Evolutionary conservation across 2,113 vertebrate genomes (phyloP).

Genomic region (Fulica atra): DNA sequence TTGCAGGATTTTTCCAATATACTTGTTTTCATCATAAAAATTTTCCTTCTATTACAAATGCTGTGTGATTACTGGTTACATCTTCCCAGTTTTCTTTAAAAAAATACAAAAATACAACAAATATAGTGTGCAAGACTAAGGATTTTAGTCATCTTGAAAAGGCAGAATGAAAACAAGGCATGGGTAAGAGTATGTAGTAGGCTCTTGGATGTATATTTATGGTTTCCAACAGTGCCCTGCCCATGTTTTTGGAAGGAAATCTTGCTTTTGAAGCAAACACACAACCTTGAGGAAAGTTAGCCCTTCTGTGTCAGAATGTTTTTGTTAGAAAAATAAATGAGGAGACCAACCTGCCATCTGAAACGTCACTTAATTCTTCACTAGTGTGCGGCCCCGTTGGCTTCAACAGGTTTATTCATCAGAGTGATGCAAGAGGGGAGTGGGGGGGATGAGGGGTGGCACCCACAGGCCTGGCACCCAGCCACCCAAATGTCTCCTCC

Average conservation of each 20-base stretch:
- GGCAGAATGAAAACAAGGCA: background rate
- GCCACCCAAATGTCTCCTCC: background rate
- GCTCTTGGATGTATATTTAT: background rate
- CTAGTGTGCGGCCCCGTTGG: accelerated
- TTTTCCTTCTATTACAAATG: background rate
- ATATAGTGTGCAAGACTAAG: background rate
- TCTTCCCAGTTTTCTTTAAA: background rate
- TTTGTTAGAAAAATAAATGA: background rate
- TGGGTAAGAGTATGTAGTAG: background rate
- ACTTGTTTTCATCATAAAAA: slow-evolving; percentile 34
- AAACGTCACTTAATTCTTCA: background rate
- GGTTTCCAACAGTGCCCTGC: background rate
- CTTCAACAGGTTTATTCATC: background rate
- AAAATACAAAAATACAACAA: background rate
- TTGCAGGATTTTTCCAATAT: slow-evolving; percentile 34
- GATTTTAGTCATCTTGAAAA: background rate
- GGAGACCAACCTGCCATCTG: background rate
- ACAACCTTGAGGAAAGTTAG: background rate
- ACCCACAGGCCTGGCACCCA: background rate
- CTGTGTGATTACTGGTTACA: background rate
- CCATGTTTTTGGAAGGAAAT: background rate
- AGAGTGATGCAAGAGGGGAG: background rate
- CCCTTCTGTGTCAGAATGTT: background rate
- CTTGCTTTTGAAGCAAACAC: background rate
- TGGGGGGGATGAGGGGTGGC: background rate